Evolutionary conservation across 2,797 vertebrate genomes (phyloP), one percentile per base, ranked within the genome.

Genomic region (Chromobotia macracanthus): DNA sequence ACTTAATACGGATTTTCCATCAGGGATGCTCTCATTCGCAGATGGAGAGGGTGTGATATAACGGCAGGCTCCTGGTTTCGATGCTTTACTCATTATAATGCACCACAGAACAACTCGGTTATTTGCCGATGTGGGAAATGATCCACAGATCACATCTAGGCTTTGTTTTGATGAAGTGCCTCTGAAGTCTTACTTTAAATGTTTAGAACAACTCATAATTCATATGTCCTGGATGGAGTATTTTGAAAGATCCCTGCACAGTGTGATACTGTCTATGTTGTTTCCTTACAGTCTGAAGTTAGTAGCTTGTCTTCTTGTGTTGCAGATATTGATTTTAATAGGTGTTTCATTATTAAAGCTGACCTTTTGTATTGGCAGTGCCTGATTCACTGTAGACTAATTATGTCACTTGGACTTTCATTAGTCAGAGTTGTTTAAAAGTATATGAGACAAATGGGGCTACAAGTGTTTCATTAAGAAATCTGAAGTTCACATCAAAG

Each of bases 311-410:
- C 76, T 65, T 18, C 16, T n/a, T 72, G 5, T 70, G 41, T 8
- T 48, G 38, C n/a, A 48, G 23, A 77, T 15, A 25, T 11, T 71
- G 46, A 56, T 21, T 66, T 28, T 15, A 50, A 19, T 46, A 67
- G 69, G 75, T 72, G 75, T 82, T 78, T 69, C 55, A 74, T 82
- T 82, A 81, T 50, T 81, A 41, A 56, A 72, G 28, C 63, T 72
- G 68, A 77, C 41, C 19, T 66, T 77, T 77, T 60, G 46, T 46
- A 11, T 41, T 25, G 6, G 67, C 75, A 60, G 25, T 50, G 44
- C 48, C 7, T 16, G 10, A 55, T 8, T 53, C 23, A 63, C 15
- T 58, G 51, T 66, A 19, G 53, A 67, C n/a, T 23, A 58, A 65
- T 71, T 72, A 53, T 70, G 6, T 70, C 75, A 61, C 10, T 35